Base-by-base conservation (phyloP, 2,113 vertebrate species). In the Grantiella picta region DNA sequence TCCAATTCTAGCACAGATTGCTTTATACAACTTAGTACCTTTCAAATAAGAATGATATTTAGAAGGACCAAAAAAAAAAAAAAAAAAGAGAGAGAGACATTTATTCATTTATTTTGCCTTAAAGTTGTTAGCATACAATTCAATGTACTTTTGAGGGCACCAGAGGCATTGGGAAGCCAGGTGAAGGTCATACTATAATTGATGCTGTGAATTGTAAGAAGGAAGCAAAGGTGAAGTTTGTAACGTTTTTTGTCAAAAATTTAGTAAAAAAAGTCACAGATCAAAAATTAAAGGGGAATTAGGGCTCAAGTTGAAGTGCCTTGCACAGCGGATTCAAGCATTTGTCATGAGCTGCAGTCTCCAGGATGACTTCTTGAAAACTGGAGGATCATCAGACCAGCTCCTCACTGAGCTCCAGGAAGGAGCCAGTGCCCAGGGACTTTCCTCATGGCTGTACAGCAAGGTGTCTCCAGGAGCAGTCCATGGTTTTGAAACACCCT, bases 181-280 rank as follows among this genome's bases (percentile, higher is more conserved):
- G 90, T 96, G 93, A 97, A 98, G 97, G 97, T 98, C 86, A 27
- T 80, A 45, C 85, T 97, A 44, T 95, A 97, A 98, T 95, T 97
- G 95, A 83, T 92, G 80, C 85, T 97, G 96, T 95, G 93, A 96
- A 94, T 90, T 95, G 83, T 87, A 95, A 95, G 85, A 91, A 77
- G 77, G 70, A 96, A 77, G 82, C 94, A 97, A 92, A 98, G 94
- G 90, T 97, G 96, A 97, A 95, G 68, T 83, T 94, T 85, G 90
- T 93, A 78, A 95, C 90, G 49, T 60, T 92, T 97, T 96, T 94
- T 69, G 66, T 89, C 15, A 11, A 94, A 97, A 96, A 96, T 54
- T 95, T 84, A 92, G 94, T 88, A 81, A 95, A 94, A 72, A 68
- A 96, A 84, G 42, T 93, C 97, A 64, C 8, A 2, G 40, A 7